These are phyloP conservation scores for Ptilorrhoa leucosticta DNA, from an alignment of 2,113 vertebrate species.

Conservation along the genomic window DNA sequence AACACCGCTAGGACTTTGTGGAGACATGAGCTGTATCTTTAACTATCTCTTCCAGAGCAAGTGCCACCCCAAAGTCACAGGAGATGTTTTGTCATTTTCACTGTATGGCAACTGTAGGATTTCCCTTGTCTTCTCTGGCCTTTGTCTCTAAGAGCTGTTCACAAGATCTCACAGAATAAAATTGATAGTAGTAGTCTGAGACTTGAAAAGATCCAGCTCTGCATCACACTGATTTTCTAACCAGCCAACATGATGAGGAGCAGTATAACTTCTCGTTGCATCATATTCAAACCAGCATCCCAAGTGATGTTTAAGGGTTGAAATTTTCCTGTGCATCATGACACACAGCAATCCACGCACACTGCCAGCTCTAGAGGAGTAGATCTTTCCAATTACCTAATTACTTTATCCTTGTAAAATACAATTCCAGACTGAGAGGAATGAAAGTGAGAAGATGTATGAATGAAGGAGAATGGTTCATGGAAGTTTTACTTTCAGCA, in stretches of 20 bases:
- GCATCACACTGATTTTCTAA: not conserved
- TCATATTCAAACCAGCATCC: not conserved
- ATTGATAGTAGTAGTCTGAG: not conserved
- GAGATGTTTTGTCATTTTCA: not conserved
- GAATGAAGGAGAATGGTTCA: not conserved
- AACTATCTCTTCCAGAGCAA: not conserved
- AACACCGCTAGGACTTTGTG: not conserved
- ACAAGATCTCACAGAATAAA: not conserved
- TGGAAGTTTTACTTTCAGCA: not conserved
- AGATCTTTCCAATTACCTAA: not conserved
- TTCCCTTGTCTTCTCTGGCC: not conserved
- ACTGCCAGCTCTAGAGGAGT: not conserved
- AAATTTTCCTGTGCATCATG: not conserved
- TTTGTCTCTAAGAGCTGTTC: not conserved
- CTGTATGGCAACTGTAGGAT: not conserved
- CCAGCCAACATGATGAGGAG: not conserved
- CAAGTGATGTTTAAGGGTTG: not conserved
- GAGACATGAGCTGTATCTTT: not conserved
- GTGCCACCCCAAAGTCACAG: not conserved
- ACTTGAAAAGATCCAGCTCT: not conserved
- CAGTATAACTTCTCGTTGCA: not conserved
- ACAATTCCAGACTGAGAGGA: not conserved
- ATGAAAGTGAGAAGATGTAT: not conserved
- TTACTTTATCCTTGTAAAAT: not conserved
- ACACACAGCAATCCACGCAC: accelerated